These are phyloP conservation scores for Brachypterus glaber DNA, from an alignment of 2,888 invertebrate species.

Conservation along the genomic window DNA sequence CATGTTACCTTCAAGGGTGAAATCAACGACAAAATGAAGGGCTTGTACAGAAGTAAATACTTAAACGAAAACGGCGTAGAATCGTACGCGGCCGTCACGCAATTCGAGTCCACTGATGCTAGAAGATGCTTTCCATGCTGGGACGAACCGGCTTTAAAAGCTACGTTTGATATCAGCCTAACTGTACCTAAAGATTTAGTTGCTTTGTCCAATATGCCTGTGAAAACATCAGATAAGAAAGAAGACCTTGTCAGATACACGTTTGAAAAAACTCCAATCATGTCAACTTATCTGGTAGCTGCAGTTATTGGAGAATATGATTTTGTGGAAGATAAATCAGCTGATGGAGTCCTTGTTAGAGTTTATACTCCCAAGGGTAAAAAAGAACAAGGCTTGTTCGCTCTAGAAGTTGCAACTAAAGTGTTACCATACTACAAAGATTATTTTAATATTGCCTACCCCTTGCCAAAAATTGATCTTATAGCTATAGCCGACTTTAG, in stretches of 20 bases:
- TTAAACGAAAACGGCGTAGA: constrained; percentile 62
- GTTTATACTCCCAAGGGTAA: constrained; percentile 86
- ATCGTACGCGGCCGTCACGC: constrained; percentile 79
- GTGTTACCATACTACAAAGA: constrained; percentile 89
- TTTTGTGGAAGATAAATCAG: constrained; percentile 74
- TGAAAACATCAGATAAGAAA: constrained; percentile 33
- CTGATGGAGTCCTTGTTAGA: constrained; percentile 71
- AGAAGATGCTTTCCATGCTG: constrained; percentile 92
- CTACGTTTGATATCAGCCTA: constrained; percentile 84
- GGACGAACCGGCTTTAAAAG: constrained; percentile 95
- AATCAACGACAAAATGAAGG: constrained; percentile 88
- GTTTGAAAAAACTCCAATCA: constrained; percentile 80
- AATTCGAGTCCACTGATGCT: constrained; percentile 86
- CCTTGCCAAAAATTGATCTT: constrained; percentile 91
- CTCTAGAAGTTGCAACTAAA: constrained; percentile 83
- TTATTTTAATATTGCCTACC: constrained; percentile 91
- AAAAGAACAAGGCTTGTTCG: constrained; percentile 84
- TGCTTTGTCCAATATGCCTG: constrained; percentile 89
- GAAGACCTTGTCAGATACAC: constrained; percentile 34
- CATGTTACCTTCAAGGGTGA: constrained; percentile 68
- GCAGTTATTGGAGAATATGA: constrained; percentile 93
- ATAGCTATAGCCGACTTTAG: constrained; percentile 95
- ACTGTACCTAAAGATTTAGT: constrained; percentile 67
- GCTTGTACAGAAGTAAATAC: constrained; percentile 77
- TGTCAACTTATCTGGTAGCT: constrained; percentile 94